phyloP scores from a whole-genome alignment of 2,797 vertebrate species.

The Poeciliopsis turneri region DNA sequence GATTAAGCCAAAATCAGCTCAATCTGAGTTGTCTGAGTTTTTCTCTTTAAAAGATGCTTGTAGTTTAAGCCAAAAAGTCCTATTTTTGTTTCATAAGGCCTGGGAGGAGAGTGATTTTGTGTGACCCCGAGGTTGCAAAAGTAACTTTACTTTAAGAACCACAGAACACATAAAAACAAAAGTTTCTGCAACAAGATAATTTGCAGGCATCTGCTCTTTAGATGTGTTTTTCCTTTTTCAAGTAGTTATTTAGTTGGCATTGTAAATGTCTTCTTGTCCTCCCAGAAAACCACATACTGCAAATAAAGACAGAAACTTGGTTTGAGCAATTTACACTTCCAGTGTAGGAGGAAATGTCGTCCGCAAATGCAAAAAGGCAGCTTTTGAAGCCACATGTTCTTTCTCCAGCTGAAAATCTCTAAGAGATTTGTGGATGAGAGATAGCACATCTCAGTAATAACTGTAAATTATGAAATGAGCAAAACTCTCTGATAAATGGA shows the following conservation, averaged over 20 bases:
- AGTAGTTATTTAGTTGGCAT: background rate
- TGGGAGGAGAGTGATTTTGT: background rate
- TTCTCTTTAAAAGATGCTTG: background rate
- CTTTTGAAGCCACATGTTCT: background rate
- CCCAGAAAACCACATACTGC: background rate
- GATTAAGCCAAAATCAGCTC: background rate
- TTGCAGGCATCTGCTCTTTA: background rate
- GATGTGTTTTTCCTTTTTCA: background rate
- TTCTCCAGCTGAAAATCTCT: background rate
- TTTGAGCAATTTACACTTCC: background rate
- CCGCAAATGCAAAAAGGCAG: background rate
- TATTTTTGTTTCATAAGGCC: background rate
- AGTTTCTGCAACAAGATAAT: background rate
- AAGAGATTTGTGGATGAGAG: background rate
- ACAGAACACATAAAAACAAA: conserved; percentile 21
- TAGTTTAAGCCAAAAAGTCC: background rate
- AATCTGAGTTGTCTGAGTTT: background rate
- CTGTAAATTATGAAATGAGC: background rate
- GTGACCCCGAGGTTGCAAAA: background rate
- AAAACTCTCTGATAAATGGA: background rate
- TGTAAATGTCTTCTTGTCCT: background rate
- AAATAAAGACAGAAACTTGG: background rate
- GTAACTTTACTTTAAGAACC: background rate
- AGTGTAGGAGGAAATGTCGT: background rate
- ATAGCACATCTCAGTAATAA: background rate